Base-by-base conservation (phyloP, 1,140 invertebrate genomes). In the Zaprionus capensis region DNA sequence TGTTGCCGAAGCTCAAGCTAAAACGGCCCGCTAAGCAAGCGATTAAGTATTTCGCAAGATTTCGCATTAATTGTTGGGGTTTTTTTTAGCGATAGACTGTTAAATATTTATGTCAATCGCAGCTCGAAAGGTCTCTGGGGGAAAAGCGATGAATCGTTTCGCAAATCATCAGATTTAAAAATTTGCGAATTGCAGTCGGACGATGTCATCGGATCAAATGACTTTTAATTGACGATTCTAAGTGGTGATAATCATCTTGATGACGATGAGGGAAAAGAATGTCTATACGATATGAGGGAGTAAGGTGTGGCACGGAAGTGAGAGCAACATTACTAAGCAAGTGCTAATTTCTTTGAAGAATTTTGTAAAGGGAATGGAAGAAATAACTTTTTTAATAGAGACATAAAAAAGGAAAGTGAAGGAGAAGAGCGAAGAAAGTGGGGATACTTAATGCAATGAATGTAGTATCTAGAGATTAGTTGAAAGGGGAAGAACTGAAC, bases 51-150 rank as follows among this genome's bases (percentile, higher is more conserved):
- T 86, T 74, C 56, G 62, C 84, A 88, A 51, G 46, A 86, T 71
- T 56, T 56, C 55, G 78, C 81, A 85, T 86, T 51, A 51, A 51
- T 51, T 51, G 22, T 51, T 22, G 4, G 9, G 20, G 11, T 24
- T 51, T 24, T 59, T n/a, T 17, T 63, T 44, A 53, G 49, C 63
- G 73, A 34, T 51, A 22, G 74, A 56, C 51, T 78, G 75, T 53
- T 72, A 82, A 86, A 82, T 82, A 81, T 85, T 81, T 81, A 78
- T 85, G 79, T 57, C 70, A 81, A 77, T 70, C 65, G 7, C 41
- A 44, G 6, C 41, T 6, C 38, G 31, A 70, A 76, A 41, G 26
- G 44, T 49, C 59, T 5, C 49, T 36, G 34, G 20, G 9, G 46
- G 9, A 14, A 49, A 49, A 5, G 46, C 31, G 11, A 46, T 64